Percentiles rank a stretch among this genome's conserved stretches.
Conservation (phyloP, 35 echinoderm and acorn worm genomes). For the Lytechinus variegatus region DNA sequence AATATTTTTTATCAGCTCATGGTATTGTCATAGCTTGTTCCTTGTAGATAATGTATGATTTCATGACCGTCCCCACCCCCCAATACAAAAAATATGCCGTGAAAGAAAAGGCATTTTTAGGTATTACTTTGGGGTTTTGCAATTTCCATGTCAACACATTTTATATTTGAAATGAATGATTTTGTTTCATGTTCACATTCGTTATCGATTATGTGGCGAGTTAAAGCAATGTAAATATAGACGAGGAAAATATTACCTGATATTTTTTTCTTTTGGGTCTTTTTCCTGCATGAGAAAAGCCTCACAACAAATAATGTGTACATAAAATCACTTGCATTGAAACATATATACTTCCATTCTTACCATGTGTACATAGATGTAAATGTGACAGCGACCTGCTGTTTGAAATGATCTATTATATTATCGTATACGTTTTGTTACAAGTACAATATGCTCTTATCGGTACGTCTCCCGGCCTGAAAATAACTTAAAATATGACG, state of each 20-base stretch:
- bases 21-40: too few species aligned
- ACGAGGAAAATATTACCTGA: neutral
- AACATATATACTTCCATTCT: conserved; percentile 45
- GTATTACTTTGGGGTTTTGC: neutral
- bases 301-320: neutral
- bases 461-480: neutral
- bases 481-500: neutral
- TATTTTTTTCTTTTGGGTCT: neutral
- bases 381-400: conserved; percentile 17
- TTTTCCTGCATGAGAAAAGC: neutral
- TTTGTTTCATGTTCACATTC: neutral
- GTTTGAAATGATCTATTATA: neutral
- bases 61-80: too few species aligned
- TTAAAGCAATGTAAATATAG: neutral
- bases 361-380: neutral
- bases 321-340: conserved; percentile 6
- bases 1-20: too few species aligned
- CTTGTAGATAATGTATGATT: too few species aligned
- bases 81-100: neutral
- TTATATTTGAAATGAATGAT: neutral
- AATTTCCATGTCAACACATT: neutral
- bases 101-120: neutral
- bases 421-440: neutral
- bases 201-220: neutral
- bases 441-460: neutral